A percentile compares a stretch with the other conserved stretches of the same genome.
These are phyloP conservation scores for Melitaea athalia DNA, from an alignment of 2,888 invertebrate genomes.

Conservation along the genomic window DNA sequence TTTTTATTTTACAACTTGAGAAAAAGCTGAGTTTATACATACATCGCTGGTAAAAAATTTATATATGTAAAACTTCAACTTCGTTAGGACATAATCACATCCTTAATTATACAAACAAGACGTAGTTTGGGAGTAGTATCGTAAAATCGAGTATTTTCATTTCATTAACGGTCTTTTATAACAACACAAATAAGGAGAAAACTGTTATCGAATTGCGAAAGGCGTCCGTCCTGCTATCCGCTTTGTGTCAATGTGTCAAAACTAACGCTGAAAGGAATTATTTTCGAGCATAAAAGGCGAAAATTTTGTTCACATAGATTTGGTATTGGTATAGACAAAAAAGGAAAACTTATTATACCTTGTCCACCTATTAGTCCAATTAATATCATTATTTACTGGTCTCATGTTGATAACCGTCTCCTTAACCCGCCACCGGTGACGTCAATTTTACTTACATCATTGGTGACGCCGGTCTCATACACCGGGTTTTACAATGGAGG, in stretches of 20 bases:
- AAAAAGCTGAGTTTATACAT: no score
- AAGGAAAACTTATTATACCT: background rate
- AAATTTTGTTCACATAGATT: conserved; percentile 4
- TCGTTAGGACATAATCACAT: background rate
- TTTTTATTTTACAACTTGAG: no score
- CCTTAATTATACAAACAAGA: conserved; percentile 20
- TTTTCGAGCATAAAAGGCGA: conserved; percentile 8
- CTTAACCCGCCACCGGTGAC: no score
- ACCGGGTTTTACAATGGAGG: no score
- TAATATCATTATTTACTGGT: no score
- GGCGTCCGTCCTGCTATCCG: conserved; percentile 28
- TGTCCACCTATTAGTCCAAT: no score
- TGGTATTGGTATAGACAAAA: background rate
- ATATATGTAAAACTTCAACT: no score
- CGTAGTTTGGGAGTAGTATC: conserved; percentile 32
- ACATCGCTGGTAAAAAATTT: no score
- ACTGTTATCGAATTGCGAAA: conserved; percentile 34
- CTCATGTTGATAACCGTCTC: no score
- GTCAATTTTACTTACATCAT: no score
- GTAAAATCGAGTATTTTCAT: conserved; percentile 33
- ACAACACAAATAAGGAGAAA: conserved; percentile 34
- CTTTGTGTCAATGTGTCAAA: conserved; percentile 34
- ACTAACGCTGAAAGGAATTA: conserved; percentile 19
- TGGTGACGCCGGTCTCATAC: no score
- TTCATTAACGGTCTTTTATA: conserved; percentile 28